Percentiles rank a stretch among this genome's conserved stretches.
Evolutionary conservation across 2,113 vertebrate genomes (phyloP).

Genomic region (Macheiramphus alcinus): DNA sequence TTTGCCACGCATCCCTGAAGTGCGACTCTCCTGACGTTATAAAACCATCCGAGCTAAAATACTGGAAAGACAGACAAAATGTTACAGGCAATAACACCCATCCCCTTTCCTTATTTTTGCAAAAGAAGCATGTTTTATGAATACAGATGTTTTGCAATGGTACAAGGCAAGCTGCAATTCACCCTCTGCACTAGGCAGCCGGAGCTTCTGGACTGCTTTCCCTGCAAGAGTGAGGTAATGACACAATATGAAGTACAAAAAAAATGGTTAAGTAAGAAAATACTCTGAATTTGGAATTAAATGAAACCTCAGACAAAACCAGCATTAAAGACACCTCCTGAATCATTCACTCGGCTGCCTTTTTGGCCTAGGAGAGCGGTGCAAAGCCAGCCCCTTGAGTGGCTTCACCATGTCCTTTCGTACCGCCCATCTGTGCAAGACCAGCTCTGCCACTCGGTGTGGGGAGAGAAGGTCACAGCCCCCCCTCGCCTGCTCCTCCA

Average conservation of each 20-base stretch:
- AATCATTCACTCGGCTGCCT: not conserved
- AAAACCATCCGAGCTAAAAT: not conserved
- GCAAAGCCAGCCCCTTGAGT: not conserved
- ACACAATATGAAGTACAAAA: not conserved
- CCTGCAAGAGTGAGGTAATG: not conserved
- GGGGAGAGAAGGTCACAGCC: not conserved
- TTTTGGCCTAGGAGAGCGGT: not conserved
- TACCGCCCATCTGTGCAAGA: rapidly evolving
- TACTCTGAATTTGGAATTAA: not conserved
- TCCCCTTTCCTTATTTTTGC: not conserved
- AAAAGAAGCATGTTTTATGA: not conserved
- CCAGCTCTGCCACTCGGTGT: not conserved
- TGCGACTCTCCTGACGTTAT: not conserved
- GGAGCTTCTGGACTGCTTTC: not conserved
- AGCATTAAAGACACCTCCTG: not conserved
- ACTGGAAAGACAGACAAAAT: not conserved
- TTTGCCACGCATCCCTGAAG: not conserved
- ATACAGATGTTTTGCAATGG: rapidly evolving
- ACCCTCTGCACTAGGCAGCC: not conserved
- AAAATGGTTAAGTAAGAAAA: not conserved
- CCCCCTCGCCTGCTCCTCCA: not conserved
- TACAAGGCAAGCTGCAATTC: not conserved
- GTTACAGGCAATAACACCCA: not conserved
- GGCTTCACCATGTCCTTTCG: not conserved
- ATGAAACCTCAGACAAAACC: not conserved